phyloP scores from a whole-genome alignment of 2,797 vertebrate genomes.

The Clamator glandarius region DNA sequence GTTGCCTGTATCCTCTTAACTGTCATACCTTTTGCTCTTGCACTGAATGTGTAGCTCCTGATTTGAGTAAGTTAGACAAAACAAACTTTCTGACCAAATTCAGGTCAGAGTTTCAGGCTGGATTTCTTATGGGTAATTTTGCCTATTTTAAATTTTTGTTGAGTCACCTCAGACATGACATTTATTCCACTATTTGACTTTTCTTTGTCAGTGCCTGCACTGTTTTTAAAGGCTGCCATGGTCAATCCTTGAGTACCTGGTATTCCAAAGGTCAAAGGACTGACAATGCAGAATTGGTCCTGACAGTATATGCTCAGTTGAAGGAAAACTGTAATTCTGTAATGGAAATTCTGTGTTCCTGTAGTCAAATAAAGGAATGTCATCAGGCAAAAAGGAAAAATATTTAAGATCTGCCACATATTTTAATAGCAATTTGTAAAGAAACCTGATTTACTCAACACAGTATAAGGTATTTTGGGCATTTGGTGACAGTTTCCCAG shows the following conservation, averaged over 20 bases:
- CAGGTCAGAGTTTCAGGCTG: constrained; percentile 18
- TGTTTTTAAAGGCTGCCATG: not conserved
- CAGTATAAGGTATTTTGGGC: not conserved
- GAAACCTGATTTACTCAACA: not conserved
- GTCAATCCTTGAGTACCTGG: not conserved
- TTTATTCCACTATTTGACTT: not conserved
- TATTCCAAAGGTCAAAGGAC: not conserved
- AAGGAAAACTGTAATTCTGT: not conserved
- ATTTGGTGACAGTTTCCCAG: not conserved
- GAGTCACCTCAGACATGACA: not conserved
- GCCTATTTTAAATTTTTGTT: not conserved
- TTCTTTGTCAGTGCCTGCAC: not conserved
- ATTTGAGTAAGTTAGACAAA: constrained; percentile 1
- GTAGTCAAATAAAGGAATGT: not conserved
- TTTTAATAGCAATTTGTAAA: not conserved
- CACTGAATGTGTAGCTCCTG: not conserved
- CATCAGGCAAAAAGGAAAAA: not conserved
- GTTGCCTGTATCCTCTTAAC: not conserved
- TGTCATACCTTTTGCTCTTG: not conserved
- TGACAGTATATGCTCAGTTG: not conserved
- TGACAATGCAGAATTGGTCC: not conserved
- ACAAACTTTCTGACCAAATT: constrained; percentile 40
- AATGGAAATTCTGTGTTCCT: not conserved
- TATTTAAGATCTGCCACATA: not conserved
- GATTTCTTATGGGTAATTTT: constrained; percentile 40